Base-by-base conservation (phyloP, 2,113 vertebrate species). In the Cynocephalus volans region DNA sequence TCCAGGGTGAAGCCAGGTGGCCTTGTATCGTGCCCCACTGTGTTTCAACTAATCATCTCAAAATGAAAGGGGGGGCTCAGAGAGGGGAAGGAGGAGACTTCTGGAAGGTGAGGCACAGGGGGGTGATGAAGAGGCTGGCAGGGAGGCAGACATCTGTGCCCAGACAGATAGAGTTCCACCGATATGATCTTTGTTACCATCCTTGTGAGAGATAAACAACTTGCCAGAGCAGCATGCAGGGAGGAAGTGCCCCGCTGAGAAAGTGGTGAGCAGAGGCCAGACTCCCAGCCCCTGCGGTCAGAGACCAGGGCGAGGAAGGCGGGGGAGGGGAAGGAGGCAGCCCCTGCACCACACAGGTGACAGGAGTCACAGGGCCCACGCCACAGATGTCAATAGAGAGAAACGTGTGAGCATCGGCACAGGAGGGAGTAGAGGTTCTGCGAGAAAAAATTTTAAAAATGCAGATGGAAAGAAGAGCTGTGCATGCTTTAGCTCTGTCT, bases 121-220 rank as follows among this genome's bases (percentile, higher is more conserved):
- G 99, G 98, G 98, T 98, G 97, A 98, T 98, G 98, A 98, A 98
- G 97, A 98, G 93, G 98, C 98, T 98, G 98, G 28, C 95, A 98
- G 98, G 96, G 98, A 99, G 98, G 98, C 98, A 99, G 98, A 99
- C 98, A 99, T 99, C 99, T 99, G 99, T 98, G 99, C 98, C 99
- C 98, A 98, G 98, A 98, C 98, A 99, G 99, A 99, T 98, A 99
- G 97, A 98, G 98, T 97, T 98, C 97, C 98, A 97, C 98, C 97
- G 99, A 99, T 99, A 98, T 93, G 98, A 99, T 99, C 99, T 99
- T 95, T 97, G 98, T 92, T 95, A 92, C 97, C 98, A 98, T 99
- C 98, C 99, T 98, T 98, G 98, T 0, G 97, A 99, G 98, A 99
- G 99, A 99, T 99, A 99, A 99, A 99, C 98, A 99, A 98, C 98